Conservation (phyloP, 1,140 invertebrate species). For the Heliconius nattereri region DNA sequence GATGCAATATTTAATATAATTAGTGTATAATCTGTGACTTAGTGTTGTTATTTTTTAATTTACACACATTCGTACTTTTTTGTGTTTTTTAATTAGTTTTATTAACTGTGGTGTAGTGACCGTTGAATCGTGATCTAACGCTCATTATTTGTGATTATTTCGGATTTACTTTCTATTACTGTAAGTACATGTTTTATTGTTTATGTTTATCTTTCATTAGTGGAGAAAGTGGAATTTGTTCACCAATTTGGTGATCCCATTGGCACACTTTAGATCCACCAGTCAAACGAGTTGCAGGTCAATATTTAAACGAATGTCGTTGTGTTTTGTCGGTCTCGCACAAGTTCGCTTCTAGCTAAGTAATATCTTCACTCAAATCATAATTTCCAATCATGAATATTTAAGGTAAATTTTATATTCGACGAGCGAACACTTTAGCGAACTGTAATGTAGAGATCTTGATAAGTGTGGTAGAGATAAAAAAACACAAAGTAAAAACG, state of each 20-base stretch:
- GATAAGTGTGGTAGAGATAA: not conserved
- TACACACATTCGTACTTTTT: conserved; percentile 13
- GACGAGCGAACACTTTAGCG: not conserved
- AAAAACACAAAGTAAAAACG: not conserved
- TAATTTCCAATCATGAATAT: not conserved
- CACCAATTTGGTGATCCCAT: conserved; percentile 52
- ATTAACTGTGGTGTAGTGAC: conserved; percentile 56
- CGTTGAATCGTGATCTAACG: conserved; percentile 65
- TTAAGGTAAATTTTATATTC: not conserved
- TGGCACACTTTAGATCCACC: conserved; percentile 49
- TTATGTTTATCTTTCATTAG: conserved; percentile 67
- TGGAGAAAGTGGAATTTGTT: conserved; percentile 65
- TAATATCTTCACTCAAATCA: conserved; percentile 18
- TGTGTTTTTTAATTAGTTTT: conserved; percentile 45
- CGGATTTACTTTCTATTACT: conserved; percentile 80
- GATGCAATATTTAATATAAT: conserved; percentile 16
- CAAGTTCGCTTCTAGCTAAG: conserved; percentile 9
- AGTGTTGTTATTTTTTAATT: conserved; percentile 44
- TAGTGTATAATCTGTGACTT: conserved; percentile 45
- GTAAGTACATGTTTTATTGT: conserved; percentile 76
- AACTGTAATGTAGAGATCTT: not conserved
- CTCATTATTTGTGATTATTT: conserved; percentile 61
- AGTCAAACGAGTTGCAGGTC: conserved; percentile 41
- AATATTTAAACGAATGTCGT: conserved; percentile 42
- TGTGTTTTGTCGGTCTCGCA: conserved; percentile 8